Conservation (phyloP, 2,797 vertebrate genomes). For the Sylvilagus floridanus region DNA sequence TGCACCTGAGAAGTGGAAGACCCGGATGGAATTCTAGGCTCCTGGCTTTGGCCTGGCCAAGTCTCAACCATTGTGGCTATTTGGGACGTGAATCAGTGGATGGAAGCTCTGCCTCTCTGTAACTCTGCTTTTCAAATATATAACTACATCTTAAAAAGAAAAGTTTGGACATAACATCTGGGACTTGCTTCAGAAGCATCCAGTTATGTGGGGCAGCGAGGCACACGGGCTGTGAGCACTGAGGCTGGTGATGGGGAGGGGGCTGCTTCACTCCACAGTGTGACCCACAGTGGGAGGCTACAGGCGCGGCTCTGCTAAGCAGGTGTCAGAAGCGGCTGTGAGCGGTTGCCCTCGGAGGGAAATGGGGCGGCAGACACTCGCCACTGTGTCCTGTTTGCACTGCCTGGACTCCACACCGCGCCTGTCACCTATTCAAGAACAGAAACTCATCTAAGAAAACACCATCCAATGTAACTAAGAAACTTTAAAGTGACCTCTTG, state of each 20-base stretch:
- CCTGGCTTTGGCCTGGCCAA: too few relatives aligned
- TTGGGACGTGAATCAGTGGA: too few relatives aligned
- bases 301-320: background rate
- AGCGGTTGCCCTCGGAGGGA: background rate
- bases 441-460: background rate
- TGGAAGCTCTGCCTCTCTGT: too few relatives aligned
- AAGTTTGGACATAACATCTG: background rate
- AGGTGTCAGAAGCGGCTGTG: background rate
- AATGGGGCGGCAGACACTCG: background rate
- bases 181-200: background rate
- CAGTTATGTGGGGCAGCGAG: background rate
- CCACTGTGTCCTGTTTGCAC: background rate
- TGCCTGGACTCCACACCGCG: background rate
- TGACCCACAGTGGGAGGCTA: background rate
- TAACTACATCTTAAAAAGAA: background rate
- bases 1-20: too few relatives aligned
- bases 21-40: too few relatives aligned
- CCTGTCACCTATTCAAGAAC: background rate
- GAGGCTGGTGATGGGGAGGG: background rate
- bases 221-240: fast-evolving
- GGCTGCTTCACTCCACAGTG: background rate
- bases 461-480: slow-evolving; percentile 50
- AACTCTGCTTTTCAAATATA: too few relatives aligned
- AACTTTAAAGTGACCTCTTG: slow-evolving; percentile 62
- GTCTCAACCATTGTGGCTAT: too few relatives aligned